phyloP scores from a whole-genome alignment of 1,140 invertebrate species.

The Helicoverpa armigera region DNA sequence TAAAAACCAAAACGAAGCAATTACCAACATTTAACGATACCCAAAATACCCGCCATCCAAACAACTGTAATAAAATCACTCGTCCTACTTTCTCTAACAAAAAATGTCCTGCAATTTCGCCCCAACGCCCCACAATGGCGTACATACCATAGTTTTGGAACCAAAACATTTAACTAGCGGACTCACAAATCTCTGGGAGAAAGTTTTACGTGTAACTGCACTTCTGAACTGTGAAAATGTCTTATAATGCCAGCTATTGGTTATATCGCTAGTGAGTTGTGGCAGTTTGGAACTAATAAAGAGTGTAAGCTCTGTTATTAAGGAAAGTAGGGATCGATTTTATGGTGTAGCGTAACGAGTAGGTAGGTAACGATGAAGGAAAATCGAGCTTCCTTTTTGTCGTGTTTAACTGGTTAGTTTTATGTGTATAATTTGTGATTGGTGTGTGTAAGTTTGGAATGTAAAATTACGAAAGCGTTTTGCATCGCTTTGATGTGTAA shows the following conservation, averaged over 20 bases:
- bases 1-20: too few relatives aligned
- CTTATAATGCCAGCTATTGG: constrained; percentile 49
- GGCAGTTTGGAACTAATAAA: constrained; percentile 47
- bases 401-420: too few relatives aligned
- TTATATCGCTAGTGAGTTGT: constrained; percentile 41
- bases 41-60: background rate
- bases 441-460: too few relatives aligned
- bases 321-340: constrained; percentile 1
- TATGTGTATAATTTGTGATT: too few relatives aligned
- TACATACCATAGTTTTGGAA: constrained; percentile 10
- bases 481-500: too few relatives aligned
- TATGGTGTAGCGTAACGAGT: background rate
- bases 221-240: constrained; percentile 54
- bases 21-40: background rate
- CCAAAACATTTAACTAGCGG: constrained; percentile 58
- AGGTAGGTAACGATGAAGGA: background rate
- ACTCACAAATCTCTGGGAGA: constrained; percentile 57
- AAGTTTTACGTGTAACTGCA: constrained; percentile 63
- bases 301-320: constrained; percentile 10
- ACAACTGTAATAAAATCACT: background rate
- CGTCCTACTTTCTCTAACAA: constrained; percentile 4
- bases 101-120: constrained; percentile 17
- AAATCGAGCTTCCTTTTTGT: background rate
- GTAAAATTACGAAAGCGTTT: too few relatives aligned
- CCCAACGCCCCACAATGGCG: constrained; percentile 17